Percentiles rank a stretch among this genome's conserved stretches.
phyloP scores from a whole-genome alignment of 2,113 vertebrate genomes.

The Mionectes macconnelli region DNA sequence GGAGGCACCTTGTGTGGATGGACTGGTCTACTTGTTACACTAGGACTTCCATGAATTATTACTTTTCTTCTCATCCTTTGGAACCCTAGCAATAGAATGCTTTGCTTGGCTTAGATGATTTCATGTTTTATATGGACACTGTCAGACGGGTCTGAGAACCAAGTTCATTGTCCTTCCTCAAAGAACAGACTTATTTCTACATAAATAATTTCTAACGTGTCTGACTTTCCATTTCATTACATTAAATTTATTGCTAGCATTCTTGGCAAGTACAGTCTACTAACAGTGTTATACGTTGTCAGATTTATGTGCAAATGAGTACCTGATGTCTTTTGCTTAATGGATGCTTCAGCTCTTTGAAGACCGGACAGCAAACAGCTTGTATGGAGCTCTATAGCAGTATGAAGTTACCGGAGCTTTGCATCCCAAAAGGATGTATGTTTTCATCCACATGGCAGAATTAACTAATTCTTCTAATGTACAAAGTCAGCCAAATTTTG shows the following conservation, averaged over 20 bases:
- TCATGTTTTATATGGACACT: not conserved
- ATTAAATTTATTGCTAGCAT: not conserved
- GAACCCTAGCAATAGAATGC: not conserved
- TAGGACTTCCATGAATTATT: not conserved
- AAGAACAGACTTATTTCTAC: not conserved
- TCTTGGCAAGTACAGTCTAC: not conserved
- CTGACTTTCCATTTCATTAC: not conserved
- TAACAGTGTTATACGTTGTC: not conserved
- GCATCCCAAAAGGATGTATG: not conserved
- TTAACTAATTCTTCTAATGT: not conserved
- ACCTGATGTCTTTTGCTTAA: not conserved
- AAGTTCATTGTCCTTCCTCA: not conserved
- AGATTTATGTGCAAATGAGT: not conserved
- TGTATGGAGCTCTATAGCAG: not conserved
- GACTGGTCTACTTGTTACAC: not conserved
- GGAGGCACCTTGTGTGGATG: not conserved
- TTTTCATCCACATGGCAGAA: not conserved
- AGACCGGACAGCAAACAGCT: not conserved
- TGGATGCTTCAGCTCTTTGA: not conserved
- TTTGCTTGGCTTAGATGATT: slow-evolving; percentile 1
- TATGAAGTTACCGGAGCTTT: not conserved
- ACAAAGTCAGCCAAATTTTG: not conserved
- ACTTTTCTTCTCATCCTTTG: not conserved
- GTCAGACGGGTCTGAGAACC: not conserved
- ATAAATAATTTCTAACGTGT: not conserved